Percentiles rank a stretch among this genome's conserved stretches.
Evolutionary conservation across 2,113 vertebrate species (phyloP).

Genomic region (Equus quagga): DNA sequence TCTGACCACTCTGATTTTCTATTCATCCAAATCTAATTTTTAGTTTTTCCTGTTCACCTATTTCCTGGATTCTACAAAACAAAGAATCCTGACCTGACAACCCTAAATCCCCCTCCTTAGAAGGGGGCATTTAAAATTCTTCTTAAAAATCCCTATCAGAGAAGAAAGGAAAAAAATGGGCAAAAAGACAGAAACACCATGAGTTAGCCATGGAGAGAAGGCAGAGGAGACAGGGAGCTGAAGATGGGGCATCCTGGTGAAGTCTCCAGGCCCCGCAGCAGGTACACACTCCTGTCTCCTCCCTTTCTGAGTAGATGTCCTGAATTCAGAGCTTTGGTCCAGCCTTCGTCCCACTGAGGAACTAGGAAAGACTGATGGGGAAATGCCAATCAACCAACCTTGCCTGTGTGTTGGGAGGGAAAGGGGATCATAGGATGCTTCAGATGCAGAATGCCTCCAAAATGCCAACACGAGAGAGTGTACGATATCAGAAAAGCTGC

Average conservation of each 20-base stretch:
- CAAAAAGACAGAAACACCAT: neutral
- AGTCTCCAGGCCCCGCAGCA: too few relatives aligned
- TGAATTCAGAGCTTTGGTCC: neutral
- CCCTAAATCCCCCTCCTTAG: neutral
- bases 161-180: neutral
- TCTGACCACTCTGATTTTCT: too few relatives aligned
- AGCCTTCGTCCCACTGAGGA: neutral
- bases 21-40: neutral
- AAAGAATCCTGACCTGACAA: neutral
- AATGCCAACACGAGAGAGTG: neutral
- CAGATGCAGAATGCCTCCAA: neutral
- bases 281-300: fast-evolving
- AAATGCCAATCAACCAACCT: neutral
- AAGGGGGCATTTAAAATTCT: neutral
- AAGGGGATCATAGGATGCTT: neutral
- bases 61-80: neutral
- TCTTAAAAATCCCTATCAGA: neutral
- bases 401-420: neutral
- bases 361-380: neutral
- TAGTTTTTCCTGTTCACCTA: neutral
- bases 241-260: fast-evolving
- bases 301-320: too few relatives aligned
- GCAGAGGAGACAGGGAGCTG: too few relatives aligned
- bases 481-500: neutral
- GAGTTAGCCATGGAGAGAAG: neutral